These are phyloP conservation scores for Dallia pectoralis DNA, from an alignment of 2,797 vertebrate genomes.

Conservation along the genomic window DNA sequence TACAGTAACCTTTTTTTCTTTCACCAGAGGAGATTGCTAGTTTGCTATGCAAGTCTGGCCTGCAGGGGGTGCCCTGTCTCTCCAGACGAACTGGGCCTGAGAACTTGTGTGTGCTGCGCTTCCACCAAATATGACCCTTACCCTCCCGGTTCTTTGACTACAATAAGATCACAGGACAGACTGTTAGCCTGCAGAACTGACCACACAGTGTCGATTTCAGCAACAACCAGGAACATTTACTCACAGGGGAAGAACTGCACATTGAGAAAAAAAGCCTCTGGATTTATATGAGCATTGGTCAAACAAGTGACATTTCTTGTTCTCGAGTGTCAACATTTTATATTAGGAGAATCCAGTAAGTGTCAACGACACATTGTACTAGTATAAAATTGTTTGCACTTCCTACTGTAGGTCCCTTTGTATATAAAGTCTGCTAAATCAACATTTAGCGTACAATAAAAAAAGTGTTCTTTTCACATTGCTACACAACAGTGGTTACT, in stretches of 20 bases:
- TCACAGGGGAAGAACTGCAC: neutral
- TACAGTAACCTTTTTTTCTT: neutral
- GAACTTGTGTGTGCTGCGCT: constrained; percentile 81
- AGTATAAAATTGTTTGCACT: neutral
- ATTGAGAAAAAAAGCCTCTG: neutral
- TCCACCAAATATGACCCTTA: constrained; percentile 57
- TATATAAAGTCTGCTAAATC: no score
- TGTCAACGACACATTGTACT: neutral
- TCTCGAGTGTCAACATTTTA: neutral
- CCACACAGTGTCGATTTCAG: neutral
- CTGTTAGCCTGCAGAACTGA: neutral
- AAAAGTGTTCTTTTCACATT: neutral
- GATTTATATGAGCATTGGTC: neutral
- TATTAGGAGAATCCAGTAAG: neutral
- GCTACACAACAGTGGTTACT: neutral
- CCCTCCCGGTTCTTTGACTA: neutral
- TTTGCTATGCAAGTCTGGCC: constrained; percentile 68
- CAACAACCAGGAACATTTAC: neutral
- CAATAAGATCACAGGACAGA: neutral
- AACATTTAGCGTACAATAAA: no score
- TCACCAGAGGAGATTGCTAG: constrained; percentile 84
- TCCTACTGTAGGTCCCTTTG: no score
- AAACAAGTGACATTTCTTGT: neutral
- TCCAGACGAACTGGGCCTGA: constrained; percentile 83
- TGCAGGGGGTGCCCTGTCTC: constrained; percentile 72